These are phyloP conservation scores for Gortyna flavago DNA, from an alignment of 2,888 invertebrate genomes.

Conservation along the genomic window DNA sequence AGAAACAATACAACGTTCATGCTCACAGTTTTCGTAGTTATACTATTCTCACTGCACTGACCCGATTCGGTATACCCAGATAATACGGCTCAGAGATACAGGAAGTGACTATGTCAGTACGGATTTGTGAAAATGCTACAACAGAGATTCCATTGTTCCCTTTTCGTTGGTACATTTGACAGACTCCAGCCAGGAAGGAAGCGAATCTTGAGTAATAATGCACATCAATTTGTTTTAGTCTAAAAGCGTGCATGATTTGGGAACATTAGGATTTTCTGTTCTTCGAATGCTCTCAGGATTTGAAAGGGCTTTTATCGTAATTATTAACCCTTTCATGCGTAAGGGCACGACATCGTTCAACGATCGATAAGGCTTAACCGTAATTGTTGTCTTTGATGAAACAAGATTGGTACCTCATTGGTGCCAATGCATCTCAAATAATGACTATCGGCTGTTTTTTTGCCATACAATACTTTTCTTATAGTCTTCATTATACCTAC, in stretches of 20 bases:
- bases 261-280: constrained; percentile 37
- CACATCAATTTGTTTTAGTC: constrained; percentile 69
- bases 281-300: constrained; percentile 27
- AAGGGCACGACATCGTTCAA: constrained; percentile 1
- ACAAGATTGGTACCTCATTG: not conserved
- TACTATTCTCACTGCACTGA: constrained; percentile 73
- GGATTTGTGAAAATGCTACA: constrained; percentile 73
- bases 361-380: constrained; percentile 6
- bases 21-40: constrained; percentile 71
- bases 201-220: constrained; percentile 68
- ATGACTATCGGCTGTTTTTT: not conserved
- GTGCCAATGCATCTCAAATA: not conserved
- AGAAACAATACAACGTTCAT: constrained; percentile 5
- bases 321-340: constrained; percentile 46
- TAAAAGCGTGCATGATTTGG: constrained; percentile 54
- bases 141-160: constrained; percentile 62
- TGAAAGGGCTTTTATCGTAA: constrained; percentile 47
- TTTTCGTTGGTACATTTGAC: constrained; percentile 69
- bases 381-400: not conserved
- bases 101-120: constrained; percentile 77
- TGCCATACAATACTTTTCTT: too few species aligned
- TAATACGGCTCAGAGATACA: constrained; percentile 80
- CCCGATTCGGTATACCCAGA: constrained; percentile 82
- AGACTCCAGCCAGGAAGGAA: constrained; percentile 73
- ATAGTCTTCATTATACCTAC: not conserved